Percentiles rank a stretch among this genome's conserved stretches.
phyloP scores from a whole-genome alignment of 2,888 invertebrate genomes.

The Tetheella fluctuosa region DNA sequence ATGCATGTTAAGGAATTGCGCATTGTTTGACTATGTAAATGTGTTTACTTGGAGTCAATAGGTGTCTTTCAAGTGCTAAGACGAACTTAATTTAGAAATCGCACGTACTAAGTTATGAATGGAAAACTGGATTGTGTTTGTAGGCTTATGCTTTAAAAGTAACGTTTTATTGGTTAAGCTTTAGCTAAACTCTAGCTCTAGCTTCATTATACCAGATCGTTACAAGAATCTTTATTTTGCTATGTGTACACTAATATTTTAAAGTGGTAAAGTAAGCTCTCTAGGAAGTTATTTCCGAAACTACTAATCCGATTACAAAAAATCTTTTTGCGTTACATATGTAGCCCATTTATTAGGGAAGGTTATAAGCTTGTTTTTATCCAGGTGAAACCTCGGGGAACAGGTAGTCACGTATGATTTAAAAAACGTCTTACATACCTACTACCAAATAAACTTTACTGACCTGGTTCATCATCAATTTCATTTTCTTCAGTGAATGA shows the following conservation, averaged over 20 bases:
- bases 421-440: too few relatives aligned
- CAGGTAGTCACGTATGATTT: too few relatives aligned
- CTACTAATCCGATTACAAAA: neutral
- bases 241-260: too few relatives aligned
- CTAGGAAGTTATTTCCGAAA: neutral
- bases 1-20: slow-evolving; percentile 41
- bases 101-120: slow-evolving; percentile 12
- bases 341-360: too few relatives aligned
- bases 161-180: neutral
- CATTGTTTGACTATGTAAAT: slow-evolving; percentile 45
- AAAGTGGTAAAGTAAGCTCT: too few relatives aligned
- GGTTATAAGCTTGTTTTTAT: too few relatives aligned
- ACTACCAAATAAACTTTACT: slow-evolving; percentile 24
- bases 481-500: slow-evolving; percentile 70
- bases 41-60: slow-evolving; percentile 22
- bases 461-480: slow-evolving; percentile 70
- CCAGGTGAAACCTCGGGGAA: too few relatives aligned
- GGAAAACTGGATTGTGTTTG: slow-evolving; percentile 1
- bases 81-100: slow-evolving; percentile 9
- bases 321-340: too few relatives aligned
- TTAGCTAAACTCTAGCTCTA: neutral
- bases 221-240: too few relatives aligned
- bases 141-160: neutral
- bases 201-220: too few relatives aligned
- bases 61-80: slow-evolving; percentile 11